These are phyloP conservation scores for Helicoverpa assulta DNA, from an alignment of 2,888 invertebrate genomes.

Conservation along the genomic window DNA sequence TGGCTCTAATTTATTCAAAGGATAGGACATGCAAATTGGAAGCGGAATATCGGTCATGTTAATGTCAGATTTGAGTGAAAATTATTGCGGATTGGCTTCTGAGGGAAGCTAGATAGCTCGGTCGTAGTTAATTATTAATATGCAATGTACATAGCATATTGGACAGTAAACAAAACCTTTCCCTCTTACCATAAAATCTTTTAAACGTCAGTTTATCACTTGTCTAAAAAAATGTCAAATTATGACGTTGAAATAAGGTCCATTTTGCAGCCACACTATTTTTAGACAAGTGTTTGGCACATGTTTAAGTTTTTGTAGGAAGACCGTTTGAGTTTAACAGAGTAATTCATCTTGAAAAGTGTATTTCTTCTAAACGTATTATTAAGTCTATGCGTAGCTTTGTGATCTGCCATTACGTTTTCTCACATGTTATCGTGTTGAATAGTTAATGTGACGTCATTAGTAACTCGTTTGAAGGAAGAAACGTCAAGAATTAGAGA, in stretches of 20 bases:
- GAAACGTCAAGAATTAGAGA: conserved; percentile 67
- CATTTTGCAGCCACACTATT: no score
- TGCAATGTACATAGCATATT: conserved; percentile 5
- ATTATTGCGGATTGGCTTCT: conserved; percentile 86
- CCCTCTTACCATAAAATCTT: no score
- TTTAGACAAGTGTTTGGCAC: no score
- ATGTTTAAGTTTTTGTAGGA: no score
- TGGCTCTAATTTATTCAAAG: conserved; percentile 87
- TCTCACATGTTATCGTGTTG: conserved; percentile 46
- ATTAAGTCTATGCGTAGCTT: not conserved
- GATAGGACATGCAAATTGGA: conserved; percentile 89
- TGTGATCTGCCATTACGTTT: conserved; percentile 24
- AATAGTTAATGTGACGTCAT: conserved; percentile 70
- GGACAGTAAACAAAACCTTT: not conserved
- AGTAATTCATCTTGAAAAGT: no score
- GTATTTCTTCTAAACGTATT: no score
- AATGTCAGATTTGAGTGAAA: conserved; percentile 88
- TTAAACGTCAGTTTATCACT: no score
- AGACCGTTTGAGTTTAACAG: no score
- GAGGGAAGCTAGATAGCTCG: conserved; percentile 61
- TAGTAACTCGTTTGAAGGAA: conserved; percentile 50
- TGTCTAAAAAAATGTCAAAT: no score
- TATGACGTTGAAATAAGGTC: no score
- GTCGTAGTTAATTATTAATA: conserved; percentile 68
- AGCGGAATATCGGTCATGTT: conserved; percentile 89